Conservation (phyloP, 2,797 vertebrate species). For the Holocentrus rufus region DNA sequence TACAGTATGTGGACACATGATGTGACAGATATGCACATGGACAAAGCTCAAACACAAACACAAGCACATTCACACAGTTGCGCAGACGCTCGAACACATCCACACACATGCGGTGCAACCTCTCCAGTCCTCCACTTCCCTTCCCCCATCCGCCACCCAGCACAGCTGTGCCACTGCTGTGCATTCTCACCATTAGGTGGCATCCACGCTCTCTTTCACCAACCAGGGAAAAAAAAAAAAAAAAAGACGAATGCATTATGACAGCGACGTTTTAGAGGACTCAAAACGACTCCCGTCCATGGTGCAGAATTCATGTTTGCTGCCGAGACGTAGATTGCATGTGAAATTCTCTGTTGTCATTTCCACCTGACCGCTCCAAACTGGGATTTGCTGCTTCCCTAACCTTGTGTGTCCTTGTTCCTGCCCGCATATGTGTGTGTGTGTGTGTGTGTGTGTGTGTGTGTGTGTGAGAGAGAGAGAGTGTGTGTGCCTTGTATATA, state of each 20-base stretch:
- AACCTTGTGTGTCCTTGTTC: constrained; percentile 74
- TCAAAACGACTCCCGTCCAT: constrained; percentile 61
- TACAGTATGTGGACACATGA: constrained; percentile 10
- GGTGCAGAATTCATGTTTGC: constrained; percentile 69
- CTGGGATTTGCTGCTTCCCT: constrained; percentile 30
- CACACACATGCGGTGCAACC: constrained; percentile 15
- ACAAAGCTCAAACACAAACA: constrained; percentile 15
- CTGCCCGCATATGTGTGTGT: constrained; percentile 46
- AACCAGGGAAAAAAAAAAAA: constrained; percentile 13
- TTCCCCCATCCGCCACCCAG: constrained; percentile 53
- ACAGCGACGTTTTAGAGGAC: constrained; percentile 77
- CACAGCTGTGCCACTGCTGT: constrained; percentile 69
- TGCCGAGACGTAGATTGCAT: constrained; percentile 58
- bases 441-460: constrained; percentile 32
- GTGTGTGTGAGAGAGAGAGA: constrained; percentile 37
- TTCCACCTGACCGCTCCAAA: constrained; percentile 27
- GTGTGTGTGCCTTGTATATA: constrained; percentile 54
- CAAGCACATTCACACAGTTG: constrained; percentile 37
- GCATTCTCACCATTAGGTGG: constrained; percentile 79
- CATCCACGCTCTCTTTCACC: constrained; percentile 64
- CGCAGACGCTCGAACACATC: neutral
- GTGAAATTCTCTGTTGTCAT: constrained; percentile 37
- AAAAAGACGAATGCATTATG: constrained; percentile 71
- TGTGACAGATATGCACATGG: constrained; percentile 16
- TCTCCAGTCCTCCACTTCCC: constrained; percentile 37